Evolutionary conservation across 2,113 vertebrate genomes (phyloP).

Genomic region (Dromaius novaehollandiae): DNA sequence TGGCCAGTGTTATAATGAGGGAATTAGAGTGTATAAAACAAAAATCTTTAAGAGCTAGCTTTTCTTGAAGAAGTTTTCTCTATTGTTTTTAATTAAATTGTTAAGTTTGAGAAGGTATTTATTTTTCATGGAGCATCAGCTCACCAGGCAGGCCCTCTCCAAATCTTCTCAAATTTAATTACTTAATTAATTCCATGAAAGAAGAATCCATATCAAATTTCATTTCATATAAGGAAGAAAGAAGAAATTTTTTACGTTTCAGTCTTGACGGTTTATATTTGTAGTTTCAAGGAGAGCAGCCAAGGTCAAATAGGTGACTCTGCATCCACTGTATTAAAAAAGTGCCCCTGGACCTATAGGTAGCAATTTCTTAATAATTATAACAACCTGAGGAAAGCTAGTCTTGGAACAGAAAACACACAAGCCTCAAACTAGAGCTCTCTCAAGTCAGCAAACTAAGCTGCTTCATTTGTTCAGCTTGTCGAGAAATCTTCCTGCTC

Average conservation of each 20-base stretch:
- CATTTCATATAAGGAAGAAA: constrained; percentile 1
- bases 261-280: constrained; percentile 6
- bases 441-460: constrained; percentile 26
- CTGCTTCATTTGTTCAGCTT: background rate
- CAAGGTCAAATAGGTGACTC: constrained; percentile 49
- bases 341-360: constrained; percentile 31
- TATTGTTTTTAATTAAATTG: constrained; percentile 57
- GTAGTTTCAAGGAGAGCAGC: constrained; percentile 26
- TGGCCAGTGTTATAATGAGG: constrained; percentile 22
- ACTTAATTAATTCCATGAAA: constrained; percentile 23
- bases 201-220: constrained; percentile 10
- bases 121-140: background rate
- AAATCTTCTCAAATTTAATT: constrained; percentile 42
- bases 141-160: background rate
- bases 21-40: background rate
- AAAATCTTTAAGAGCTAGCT: background rate
- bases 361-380: constrained; percentile 51
- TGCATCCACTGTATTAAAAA: constrained; percentile 44
- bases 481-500: background rate
- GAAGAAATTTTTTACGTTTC: background rate
- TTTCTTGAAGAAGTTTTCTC: constrained; percentile 17
- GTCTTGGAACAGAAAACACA: constrained; percentile 25
- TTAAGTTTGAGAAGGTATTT: background rate
- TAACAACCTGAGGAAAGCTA: constrained; percentile 14
- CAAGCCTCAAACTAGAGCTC: constrained; percentile 29